Conservation (phyloP, 2,888 invertebrate genomes). For the Atherix ibis region DNA sequence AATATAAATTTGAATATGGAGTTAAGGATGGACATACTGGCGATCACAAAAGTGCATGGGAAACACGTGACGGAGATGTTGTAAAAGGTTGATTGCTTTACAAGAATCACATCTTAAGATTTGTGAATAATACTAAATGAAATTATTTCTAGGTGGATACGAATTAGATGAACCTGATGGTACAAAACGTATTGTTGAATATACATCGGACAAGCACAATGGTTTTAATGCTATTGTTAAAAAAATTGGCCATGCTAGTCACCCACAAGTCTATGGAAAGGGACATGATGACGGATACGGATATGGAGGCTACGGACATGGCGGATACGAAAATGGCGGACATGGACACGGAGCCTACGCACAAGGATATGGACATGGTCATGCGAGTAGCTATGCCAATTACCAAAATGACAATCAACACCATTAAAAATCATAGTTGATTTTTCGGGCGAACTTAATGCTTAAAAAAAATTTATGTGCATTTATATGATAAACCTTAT, state of each 20-base stretch:
- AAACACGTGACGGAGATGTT: constrained; percentile 36
- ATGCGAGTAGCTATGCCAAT: constrained; percentile 7
- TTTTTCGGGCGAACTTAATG: not conserved
- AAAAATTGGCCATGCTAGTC: constrained; percentile 31
- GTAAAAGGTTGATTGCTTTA: constrained; percentile 30
- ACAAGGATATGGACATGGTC: not conserved
- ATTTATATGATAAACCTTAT: too few species aligned
- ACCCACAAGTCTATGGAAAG: constrained; percentile 18
- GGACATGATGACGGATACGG: constrained; percentile 3
- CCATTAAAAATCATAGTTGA: constrained; percentile 1
- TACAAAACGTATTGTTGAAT: constrained; percentile 35
- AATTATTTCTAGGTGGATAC: constrained; percentile 24
- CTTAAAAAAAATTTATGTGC: constrained; percentile 2
- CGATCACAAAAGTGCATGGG: constrained; percentile 35
- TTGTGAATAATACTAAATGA: not conserved
- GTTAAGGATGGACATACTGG: constrained; percentile 36
- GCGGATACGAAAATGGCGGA: constrained; percentile 1
- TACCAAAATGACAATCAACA: constrained; percentile 3
- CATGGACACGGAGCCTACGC: not conserved
- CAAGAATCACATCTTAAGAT: too few species aligned
- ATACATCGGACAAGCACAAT: constrained; percentile 34
- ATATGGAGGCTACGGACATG: constrained; percentile 5
- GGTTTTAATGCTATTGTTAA: constrained; percentile 37
- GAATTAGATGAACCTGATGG: constrained; percentile 35
- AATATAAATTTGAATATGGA: constrained; percentile 34